Conservation (phyloP, 2,113 vertebrate genomes). For the Anoplopoma fimbria region DNA sequence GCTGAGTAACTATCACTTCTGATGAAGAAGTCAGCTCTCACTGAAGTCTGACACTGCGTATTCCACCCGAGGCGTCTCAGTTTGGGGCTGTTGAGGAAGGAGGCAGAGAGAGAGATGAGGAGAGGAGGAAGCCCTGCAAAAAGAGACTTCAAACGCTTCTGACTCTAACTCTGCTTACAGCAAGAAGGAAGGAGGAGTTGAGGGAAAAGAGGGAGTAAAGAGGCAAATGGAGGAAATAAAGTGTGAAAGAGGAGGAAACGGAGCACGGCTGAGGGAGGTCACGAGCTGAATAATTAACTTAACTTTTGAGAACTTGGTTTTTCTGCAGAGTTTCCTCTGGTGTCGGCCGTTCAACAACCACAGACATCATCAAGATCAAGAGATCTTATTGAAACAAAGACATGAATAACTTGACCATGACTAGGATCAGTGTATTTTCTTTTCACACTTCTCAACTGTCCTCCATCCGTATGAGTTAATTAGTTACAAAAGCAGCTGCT, state of each 20-base stretch:
- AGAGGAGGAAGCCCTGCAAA: conserved; percentile 9
- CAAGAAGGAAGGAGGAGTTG: conserved; percentile 4
- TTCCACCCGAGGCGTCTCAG: conserved; percentile 1
- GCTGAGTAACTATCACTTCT: not conserved
- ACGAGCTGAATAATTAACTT: conserved; percentile 56
- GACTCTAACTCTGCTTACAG: conserved; percentile 48
- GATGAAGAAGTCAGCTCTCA: conserved; percentile 15
- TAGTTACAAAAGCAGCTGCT: not conserved
- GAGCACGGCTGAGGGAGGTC: conserved; percentile 40
- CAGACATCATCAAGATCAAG: not conserved
- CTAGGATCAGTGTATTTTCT: not conserved
- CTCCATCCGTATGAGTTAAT: not conserved
- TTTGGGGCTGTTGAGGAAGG: conserved; percentile 1
- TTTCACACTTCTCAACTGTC: not conserved
- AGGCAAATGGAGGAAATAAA: conserved; percentile 35
- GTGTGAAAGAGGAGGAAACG: conserved; percentile 42
- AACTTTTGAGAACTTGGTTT: conserved; percentile 5
- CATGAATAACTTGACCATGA: not conserved
- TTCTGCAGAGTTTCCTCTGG: not conserved
- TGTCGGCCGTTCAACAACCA: not conserved
- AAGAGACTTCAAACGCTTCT: conserved; percentile 53
- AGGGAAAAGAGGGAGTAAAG: not conserved
- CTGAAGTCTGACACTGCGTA: conserved; percentile 1
- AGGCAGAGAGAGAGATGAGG: conserved; percentile 30
- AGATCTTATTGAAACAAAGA: not conserved